Evolutionary conservation across 1,140 invertebrate genomes (phyloP).

Genomic region (Danaus plexippus): DNA sequence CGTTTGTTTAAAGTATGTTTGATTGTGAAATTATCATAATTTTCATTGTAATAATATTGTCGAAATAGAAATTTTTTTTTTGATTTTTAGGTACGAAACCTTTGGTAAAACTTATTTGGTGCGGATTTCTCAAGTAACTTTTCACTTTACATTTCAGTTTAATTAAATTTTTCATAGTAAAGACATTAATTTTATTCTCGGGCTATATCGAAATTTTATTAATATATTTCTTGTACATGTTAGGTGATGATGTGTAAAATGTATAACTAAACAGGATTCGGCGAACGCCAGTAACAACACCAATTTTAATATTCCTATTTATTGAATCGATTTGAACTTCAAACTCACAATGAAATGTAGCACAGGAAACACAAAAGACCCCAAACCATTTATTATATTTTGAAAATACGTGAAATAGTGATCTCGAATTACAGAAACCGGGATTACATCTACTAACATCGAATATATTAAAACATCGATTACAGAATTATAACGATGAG

Average conservation of each 20-base stretch:
- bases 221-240: neutral
- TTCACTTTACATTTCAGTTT: too few species aligned
- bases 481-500: constrained; percentile 43
- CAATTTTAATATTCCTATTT: constrained; percentile 68
- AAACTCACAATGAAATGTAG: constrained; percentile 71
- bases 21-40: too few species aligned
- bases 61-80: too few species aligned
- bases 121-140: too few species aligned
- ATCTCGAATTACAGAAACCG: constrained; percentile 51
- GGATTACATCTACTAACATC: constrained; percentile 55
- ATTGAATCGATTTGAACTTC: constrained; percentile 72
- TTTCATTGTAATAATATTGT: too few species aligned
- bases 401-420: constrained; percentile 63
- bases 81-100: too few species aligned
- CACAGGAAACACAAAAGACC: constrained; percentile 67
- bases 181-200: neutral
- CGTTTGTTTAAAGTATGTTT: too few species aligned
- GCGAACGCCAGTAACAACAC: constrained; percentile 54
- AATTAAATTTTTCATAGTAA: neutral
- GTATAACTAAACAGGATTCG: constrained; percentile 7
- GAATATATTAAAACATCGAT: constrained; percentile 44
- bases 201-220: neutral
- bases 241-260: neutral
- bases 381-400: constrained; percentile 64
- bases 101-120: too few species aligned